phyloP scores from a whole-genome alignment of 2,797 vertebrate genomes.

The Geotrypetes seraphini region DNA sequence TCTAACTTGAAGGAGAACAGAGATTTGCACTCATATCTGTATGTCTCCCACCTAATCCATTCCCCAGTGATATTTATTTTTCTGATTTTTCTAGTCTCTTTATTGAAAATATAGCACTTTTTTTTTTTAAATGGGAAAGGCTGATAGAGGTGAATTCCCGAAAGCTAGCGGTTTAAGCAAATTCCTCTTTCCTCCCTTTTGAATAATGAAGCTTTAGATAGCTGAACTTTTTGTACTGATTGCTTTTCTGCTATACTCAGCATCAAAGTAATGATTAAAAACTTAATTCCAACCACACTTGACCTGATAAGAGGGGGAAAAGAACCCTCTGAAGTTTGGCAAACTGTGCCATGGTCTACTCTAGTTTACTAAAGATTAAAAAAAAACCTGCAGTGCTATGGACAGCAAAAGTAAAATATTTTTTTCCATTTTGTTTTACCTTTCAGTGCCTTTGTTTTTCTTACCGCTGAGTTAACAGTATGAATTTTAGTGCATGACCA shows the following conservation, averaged over 20 bases:
- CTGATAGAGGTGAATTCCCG: not conserved
- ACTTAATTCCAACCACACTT: not conserved
- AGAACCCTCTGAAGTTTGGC: not conserved
- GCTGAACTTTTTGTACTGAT: not conserved
- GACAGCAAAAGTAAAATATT: too few relatives aligned
- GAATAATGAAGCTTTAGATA: constrained; percentile 3
- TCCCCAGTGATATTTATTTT: not conserved
- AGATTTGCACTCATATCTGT: not conserved
- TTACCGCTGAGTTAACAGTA: too few relatives aligned
- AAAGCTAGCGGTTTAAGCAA: constrained; percentile 2
- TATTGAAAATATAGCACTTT: too few relatives aligned
- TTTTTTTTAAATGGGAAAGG: not conserved
- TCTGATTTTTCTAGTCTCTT: not conserved
- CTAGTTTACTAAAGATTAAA: too few relatives aligned
- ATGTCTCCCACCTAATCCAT: not conserved
- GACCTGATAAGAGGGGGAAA: too few relatives aligned
- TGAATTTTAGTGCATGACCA: too few relatives aligned
- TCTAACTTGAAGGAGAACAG: not conserved
- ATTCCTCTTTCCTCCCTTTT: constrained; percentile 5
- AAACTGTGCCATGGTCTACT: too few relatives aligned
- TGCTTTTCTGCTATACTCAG: not conserved
- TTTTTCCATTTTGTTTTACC: too few relatives aligned
- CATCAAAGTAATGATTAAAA: not conserved
- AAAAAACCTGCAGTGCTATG: too few relatives aligned
- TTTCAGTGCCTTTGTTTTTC: too few relatives aligned